Percentiles rank a stretch among this genome's conserved stretches.
phyloP scores from a whole-genome alignment of 2,888 invertebrate species.

The Acholoe squamosa region DNA sequence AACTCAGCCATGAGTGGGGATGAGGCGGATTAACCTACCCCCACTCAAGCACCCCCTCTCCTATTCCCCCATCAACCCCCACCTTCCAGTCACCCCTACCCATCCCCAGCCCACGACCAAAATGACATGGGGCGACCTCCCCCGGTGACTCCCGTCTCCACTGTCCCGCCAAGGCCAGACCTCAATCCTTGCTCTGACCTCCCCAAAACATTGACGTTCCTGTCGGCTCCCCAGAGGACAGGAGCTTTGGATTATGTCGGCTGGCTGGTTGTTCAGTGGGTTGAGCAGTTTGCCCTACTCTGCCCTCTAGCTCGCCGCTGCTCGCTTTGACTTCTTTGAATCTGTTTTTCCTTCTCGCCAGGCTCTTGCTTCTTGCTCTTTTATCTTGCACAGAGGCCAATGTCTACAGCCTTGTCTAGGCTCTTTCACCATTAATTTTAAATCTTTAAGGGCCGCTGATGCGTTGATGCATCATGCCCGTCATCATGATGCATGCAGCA shows the following conservation, averaged over 20 bases:
- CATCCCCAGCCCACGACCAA: not conserved
- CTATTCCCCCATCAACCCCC: not conserved
- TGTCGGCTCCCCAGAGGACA: not conserved
- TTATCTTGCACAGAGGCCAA: too few relatives aligned
- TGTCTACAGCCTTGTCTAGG: too few relatives aligned
- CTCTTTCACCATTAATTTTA: too few relatives aligned
- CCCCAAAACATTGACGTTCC: conserved; percentile 36
- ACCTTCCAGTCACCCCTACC: too few relatives aligned
- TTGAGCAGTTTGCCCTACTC: not conserved
- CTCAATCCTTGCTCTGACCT: conserved; percentile 42
- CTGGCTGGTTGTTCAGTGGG: not conserved
- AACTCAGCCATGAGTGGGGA: not conserved
- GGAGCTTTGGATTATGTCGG: conserved; percentile 16
- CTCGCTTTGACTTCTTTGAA: conserved; percentile 7
- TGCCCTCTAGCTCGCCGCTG: not conserved
- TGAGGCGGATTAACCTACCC: conserved; percentile 11
- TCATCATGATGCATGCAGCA: too few relatives aligned
- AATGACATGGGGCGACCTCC: not conserved
- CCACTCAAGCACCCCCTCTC: not conserved
- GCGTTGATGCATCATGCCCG: too few relatives aligned
- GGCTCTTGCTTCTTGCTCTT: too few relatives aligned
- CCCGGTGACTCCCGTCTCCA: conserved; percentile 12
- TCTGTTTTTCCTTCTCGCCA: not conserved
- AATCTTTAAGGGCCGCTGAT: too few relatives aligned
- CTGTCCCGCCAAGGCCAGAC: not conserved